Conservation (phyloP, 2,113 vertebrate species). For the Hippolais icterina region DNA sequence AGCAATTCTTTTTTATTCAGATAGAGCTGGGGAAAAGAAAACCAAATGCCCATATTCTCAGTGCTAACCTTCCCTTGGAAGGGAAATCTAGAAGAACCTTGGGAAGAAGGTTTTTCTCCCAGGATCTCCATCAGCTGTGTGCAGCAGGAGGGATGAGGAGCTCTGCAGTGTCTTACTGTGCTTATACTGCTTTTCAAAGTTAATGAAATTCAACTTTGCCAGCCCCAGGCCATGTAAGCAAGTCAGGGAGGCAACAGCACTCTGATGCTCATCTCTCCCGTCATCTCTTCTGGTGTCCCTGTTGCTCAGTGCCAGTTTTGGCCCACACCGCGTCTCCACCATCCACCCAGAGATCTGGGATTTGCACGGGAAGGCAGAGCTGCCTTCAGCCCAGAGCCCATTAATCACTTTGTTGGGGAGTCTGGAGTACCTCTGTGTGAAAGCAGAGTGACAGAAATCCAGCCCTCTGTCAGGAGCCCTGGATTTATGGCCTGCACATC, state of each 20-base stretch:
- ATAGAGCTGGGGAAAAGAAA: background rate
- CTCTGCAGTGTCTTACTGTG: background rate
- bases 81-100: background rate
- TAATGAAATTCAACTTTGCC: background rate
- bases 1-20: background rate
- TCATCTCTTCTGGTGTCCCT: background rate
- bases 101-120: background rate
- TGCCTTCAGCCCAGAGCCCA: background rate
- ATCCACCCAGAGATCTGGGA: background rate
- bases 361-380: background rate
- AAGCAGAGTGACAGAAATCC: background rate
- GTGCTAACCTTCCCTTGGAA: background rate
- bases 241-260: rapidly evolving
- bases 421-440: background rate
- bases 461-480: background rate
- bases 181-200: background rate
- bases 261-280: background rate
- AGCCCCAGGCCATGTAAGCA: too few species aligned
- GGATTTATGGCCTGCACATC: rapidly evolving
- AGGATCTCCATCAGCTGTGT: background rate
- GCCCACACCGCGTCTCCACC: background rate
- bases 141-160: background rate
- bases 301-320: background rate
- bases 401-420: background rate
- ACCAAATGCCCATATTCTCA: background rate